Evolutionary conservation across 2,113 vertebrate species (phyloP), one percentile per base, ranked within the genome.

Genomic region (Phylloscopus trochilus): DNA sequence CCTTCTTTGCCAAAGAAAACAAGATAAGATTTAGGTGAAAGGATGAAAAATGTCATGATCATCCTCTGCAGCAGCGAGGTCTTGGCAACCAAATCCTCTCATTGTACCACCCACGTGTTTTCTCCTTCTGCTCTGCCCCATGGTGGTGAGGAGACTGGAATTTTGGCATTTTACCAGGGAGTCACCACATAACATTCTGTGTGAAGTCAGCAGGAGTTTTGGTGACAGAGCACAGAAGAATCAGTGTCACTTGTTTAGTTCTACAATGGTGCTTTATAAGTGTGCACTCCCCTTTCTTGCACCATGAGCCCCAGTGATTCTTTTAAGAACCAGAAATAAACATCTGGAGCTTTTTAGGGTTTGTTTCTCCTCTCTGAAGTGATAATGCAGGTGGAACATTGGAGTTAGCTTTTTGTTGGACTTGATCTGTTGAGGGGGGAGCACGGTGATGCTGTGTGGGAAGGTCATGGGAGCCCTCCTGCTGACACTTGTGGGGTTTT

Each of bases 71-170:
- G 55, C 59, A 9, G 14, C 0, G 0, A 83, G 67, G 46, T n/a
- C 13, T 14, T 15, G 55, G 37, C 46, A 58, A 10, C 66, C 41
- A 70, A 24, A 68, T 31, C 44, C 37, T 23, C 15, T 37, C 6
- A 0, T 21, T 30, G 3, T 5, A 19, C n/a, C 18, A 1, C n/a
- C 55, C 15, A 1, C 3, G 2, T 2, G 2, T n/a, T 44, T 52
- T 37, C 64, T 74, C 22, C 15, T 82, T 9, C 53, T 68, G 39
- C 62, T 69, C 44, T 64, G 67, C 37, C 52, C 76, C 24, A 0
- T 11, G 0, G 0, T 22, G 27, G 11, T 56, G 37, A 19, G 24
- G 64, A 43, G 19, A 10, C 13, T 0, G 2, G 22, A 44, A 10
- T 33, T 44, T 23, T 46, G 82, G 33, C 33, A 1, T 27, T 67